Base-by-base conservation (phyloP, 1,140 invertebrate species). In the Pseudomyrmex dendroicus region DNA sequence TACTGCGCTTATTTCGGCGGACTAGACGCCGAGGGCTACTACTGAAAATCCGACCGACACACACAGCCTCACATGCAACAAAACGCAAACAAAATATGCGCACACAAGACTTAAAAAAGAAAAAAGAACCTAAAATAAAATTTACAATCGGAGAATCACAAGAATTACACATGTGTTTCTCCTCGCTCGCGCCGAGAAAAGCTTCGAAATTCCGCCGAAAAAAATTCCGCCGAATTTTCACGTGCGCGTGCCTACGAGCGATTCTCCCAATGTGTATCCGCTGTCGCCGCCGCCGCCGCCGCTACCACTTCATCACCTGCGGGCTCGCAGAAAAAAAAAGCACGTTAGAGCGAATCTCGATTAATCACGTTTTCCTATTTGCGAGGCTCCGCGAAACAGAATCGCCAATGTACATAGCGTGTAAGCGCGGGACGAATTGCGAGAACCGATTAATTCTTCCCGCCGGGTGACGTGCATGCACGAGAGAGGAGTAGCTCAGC, bases 361-460 rank as follows among this genome's bases (percentile, higher is more conserved):
- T 84, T 70, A 63, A 80, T 84, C 82, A 68, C 64, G 76, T 84
- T 78, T 80, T n/a, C 82, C 64, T 84, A 44, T 61, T 80, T 80
- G 76, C 66, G 54, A 44, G 22, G 46, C 54, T 80, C 35, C 59
- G 54, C 54, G 20, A 25, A 70, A 70, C 76, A 54, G 66, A 35
- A 80, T 80, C 59, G 54, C 54, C 52, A 17, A 46, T 72, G 67
- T 61, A 56, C 46, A 80, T 59, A 50, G 64, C 12, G 57, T 25
- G 52, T 52, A 70, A 59, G 54, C 64, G 25, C 56, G 48, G 48
- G 22, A 54, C 25, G 74, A 67, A 77, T 77, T 52, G 63, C 76
- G 66, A 22, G 20, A 57, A 61, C 44, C 66, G 54, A 80, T 80
- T 80, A 80, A 80, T 80, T 80, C 66, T 35, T 80, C 44, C 54